These are phyloP conservation scores for Rhea pennata DNA, from an alignment of 2,113 vertebrate species.

Conservation along the genomic window DNA sequence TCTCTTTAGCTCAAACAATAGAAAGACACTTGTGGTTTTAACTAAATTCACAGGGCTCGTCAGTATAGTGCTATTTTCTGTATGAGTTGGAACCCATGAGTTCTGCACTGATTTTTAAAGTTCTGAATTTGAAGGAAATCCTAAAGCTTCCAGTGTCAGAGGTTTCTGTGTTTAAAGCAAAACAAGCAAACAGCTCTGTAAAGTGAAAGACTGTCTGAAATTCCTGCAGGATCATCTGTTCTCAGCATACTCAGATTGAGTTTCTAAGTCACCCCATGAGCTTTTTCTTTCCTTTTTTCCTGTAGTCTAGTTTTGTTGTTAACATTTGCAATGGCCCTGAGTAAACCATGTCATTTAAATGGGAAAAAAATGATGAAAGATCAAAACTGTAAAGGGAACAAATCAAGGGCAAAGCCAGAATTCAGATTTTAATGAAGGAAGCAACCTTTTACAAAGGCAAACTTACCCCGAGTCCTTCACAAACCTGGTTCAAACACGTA, in stretches of 20 bases:
- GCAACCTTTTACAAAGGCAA: slow-evolving; percentile 57
- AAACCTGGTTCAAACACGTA: slow-evolving; percentile 33
- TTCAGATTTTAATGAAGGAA: slow-evolving; percentile 55
- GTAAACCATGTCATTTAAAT: background rate
- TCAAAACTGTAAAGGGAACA: slow-evolving; percentile 11
- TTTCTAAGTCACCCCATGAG: accelerated
- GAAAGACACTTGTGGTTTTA: background rate
- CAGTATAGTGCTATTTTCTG: background rate
- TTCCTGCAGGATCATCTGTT: background rate
- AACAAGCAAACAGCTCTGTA: background rate
- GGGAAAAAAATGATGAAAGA: background rate
- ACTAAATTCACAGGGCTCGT: accelerated
- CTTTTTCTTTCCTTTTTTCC: background rate
- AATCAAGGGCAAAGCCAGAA: slow-evolving; percentile 10
- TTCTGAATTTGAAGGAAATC: background rate
- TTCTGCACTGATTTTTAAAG: background rate
- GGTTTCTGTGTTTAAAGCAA: background rate
- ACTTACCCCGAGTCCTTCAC: slow-evolving; percentile 21
- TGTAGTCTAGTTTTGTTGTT: background rate
- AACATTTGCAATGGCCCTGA: background rate
- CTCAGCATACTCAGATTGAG: accelerated
- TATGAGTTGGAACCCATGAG: background rate
- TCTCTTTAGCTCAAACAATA: background rate
- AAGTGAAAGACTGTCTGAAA: background rate
- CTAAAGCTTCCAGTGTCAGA: background rate